A percentile compares a stretch with the other conserved stretches of the same genome.
Evolutionary conservation across 2,888 invertebrate genomes (phyloP).

Genomic region (Agrochola lychnidis): DNA sequence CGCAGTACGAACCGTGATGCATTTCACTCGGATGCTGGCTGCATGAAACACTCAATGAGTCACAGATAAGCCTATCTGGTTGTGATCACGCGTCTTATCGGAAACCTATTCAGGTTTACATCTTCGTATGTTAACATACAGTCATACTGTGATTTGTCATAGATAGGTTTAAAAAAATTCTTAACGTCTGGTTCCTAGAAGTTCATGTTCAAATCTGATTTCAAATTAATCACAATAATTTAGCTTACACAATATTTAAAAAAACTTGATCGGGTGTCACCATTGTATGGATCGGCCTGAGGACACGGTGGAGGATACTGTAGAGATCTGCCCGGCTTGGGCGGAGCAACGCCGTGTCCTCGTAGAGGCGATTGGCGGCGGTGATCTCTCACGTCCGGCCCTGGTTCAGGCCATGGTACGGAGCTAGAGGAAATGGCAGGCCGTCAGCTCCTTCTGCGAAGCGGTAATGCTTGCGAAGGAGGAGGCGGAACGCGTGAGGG

Average conservation of each 20-base stretch:
- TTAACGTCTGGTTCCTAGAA: neutral
- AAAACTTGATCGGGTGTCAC: too few species aligned
- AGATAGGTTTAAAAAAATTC: neutral
- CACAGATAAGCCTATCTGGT: constrained; percentile 84
- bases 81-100: constrained; percentile 79
- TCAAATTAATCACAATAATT: neutral
- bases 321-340: too few species aligned
- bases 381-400: too few species aligned
- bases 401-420: too few species aligned
- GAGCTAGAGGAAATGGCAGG: too few species aligned
- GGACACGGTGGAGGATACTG: too few species aligned
- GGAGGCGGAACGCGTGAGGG: too few species aligned
- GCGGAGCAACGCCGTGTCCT: too few species aligned
- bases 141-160: constrained; percentile 20
- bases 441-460: too few species aligned
- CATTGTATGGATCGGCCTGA: too few species aligned
- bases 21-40: constrained; percentile 66
- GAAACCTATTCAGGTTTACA: constrained; percentile 15
- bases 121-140: constrained; percentile 9
- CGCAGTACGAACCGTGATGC: constrained; percentile 37
- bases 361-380: too few species aligned
- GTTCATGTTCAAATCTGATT: neutral
- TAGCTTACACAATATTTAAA: neutral
- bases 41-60: constrained; percentile 77
- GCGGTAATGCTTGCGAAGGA: too few species aligned